Conservation (phyloP, 1,140 invertebrate species). For the Zaprionus inermis region DNA sequence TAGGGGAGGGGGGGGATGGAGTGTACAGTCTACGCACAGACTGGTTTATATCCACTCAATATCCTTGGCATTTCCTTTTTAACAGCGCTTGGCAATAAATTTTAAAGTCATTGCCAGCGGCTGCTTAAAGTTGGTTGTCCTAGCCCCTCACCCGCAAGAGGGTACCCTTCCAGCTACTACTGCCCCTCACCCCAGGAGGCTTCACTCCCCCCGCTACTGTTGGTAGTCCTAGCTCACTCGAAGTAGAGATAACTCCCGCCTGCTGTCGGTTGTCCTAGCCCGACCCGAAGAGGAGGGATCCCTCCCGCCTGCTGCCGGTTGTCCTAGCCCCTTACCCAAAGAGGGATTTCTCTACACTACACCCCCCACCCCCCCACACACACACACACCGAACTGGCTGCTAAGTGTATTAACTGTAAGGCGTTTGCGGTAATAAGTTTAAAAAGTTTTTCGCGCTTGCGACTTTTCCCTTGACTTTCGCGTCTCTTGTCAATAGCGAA, state of each 20-base stretch:
- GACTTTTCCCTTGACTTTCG: constrained; percentile 38
- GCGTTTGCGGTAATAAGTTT: constrained; percentile 74
- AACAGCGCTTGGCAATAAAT: constrained; percentile 65
- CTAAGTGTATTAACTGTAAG: constrained; percentile 55
- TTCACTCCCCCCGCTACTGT: too few relatives aligned
- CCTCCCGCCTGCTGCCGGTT: too few relatives aligned
- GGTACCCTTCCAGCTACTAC: too few relatives aligned
- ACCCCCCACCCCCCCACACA: too few relatives aligned
- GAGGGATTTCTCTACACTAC: too few relatives aligned
- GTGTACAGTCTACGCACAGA: not conserved
- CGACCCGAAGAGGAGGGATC: too few relatives aligned
- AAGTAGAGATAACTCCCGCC: too few relatives aligned
- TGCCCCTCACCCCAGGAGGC: not conserved
- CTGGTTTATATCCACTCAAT: constrained; percentile 23
- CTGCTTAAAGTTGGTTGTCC: constrained; percentile 62
- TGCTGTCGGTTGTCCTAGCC: too few relatives aligned
- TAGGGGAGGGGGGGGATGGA: not conserved
- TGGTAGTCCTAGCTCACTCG: too few relatives aligned
- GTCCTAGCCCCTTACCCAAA: too few relatives aligned
- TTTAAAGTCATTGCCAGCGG: constrained; percentile 72
- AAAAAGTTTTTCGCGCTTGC: constrained; percentile 57
- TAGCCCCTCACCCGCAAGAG: not conserved
- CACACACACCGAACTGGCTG: not conserved
- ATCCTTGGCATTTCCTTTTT: constrained; percentile 39
- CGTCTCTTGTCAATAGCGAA: not conserved